phyloP scores from a whole-genome alignment of 2,888 invertebrate genomes.

The Arrhopalites spinosus region DNA sequence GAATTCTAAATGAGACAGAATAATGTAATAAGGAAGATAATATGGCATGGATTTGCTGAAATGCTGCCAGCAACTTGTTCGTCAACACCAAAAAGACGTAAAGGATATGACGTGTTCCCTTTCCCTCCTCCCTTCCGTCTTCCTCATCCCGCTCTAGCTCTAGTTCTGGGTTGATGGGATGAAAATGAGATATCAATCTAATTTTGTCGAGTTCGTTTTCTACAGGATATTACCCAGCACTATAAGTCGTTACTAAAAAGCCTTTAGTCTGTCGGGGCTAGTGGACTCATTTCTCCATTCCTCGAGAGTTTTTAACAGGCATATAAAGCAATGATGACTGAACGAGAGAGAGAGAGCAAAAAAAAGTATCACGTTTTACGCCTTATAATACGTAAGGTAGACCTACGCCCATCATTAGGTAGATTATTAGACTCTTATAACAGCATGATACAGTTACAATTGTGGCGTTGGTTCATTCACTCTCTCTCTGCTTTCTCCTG shows the following conservation, averaged over 20 bases:
- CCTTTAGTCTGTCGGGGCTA: no score
- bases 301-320: neutral
- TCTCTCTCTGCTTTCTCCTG: neutral
- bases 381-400: neutral
- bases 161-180: conserved; percentile 18
- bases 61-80: conserved; percentile 4
- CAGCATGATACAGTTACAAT: neutral
- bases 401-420: conserved; percentile 32
- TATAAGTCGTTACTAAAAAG: neutral
- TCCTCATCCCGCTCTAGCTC: neutral
- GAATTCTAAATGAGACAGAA: neutral
- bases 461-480: neutral
- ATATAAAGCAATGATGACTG: neutral
- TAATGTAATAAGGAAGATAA: conserved; percentile 11
- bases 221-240: conserved; percentile 24
- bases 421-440: conserved; percentile 16
- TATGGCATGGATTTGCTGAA: neutral
- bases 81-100: neutral
- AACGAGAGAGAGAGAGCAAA: neutral
- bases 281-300: neutral
- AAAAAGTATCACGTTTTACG: neutral
- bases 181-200: conserved; percentile 43
- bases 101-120: neutral
- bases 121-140: neutral
- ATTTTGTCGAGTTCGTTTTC: conserved; percentile 29